Base-by-base conservation (phyloP, 1,140 invertebrate genomes). In the Leptonema lineaticorne region DNA sequence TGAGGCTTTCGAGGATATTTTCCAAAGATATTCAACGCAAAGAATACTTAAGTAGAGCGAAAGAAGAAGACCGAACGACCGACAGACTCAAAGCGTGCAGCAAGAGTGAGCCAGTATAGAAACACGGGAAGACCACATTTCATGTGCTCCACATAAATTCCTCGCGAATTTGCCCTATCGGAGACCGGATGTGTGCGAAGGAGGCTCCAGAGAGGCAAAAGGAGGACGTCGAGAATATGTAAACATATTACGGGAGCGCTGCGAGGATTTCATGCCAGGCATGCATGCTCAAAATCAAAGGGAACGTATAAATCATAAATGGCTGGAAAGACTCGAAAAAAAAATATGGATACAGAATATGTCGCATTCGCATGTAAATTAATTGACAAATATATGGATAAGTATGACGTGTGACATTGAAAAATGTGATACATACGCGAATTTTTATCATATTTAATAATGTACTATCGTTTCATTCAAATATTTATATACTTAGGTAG, bases 21-120 rank as follows among this genome's bases (percentile, higher is more conserved):
- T 63, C 30, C 58, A 65, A 63, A 67, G 69, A 66, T 70, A 70
- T 67, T 70, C 48, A 57, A 62, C 69, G 64, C 69, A 63, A 67
- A 67, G 69, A 67, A 70, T 70, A 67, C 69, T 66, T 70, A 58
- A 70, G 69, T 62, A 70, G 69, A 63, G 59, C 30, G 62, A 24
- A 53, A 53, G 53, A 59, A 28, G 30, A 26, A 30, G 59, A 29
- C 29, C 27, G 59, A 20, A n/a, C n/a, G n/a, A n/a, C n/a, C n/a
- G n/a, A n/a, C n/a, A n/a, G n/a, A n/a, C n/a, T n/a, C n/a, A n/a
- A n/a, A n/a, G n/a, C n/a, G n/a, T n/a, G n/a, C n/a, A n/a, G n/a
- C n/a, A n/a, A 50, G 50, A 22, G 18, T 22, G 68, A 57, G 33
- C n/a, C n/a, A n/a, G n/a, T n/a, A n/a, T n/a, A n/a, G n/a, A n/a